Conservation (phyloP, 2,888 invertebrate genomes). For the Drosophila colorata region DNA sequence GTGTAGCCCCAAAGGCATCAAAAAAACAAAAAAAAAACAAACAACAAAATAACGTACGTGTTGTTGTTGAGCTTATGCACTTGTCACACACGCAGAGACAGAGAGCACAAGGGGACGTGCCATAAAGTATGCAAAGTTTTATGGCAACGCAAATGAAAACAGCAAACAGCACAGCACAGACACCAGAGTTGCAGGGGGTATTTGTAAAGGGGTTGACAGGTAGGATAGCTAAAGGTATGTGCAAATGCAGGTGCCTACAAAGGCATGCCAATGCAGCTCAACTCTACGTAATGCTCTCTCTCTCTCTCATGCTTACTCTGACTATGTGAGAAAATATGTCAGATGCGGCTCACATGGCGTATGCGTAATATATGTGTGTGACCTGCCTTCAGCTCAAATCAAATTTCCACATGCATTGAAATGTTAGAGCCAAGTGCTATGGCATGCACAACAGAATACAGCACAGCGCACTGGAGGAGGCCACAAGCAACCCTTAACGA, state of each 20-base stretch:
- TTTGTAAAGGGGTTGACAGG: neutral
- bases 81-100: constrained; percentile 50
- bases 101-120: constrained; percentile 19
- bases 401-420: constrained; percentile 80
- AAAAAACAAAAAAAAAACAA: constrained; percentile 1
- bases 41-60: constrained; percentile 34
- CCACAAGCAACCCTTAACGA: constrained; percentile 57
- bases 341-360: constrained; percentile 56
- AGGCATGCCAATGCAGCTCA: constrained; percentile 60
- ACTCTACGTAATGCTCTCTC: constrained; percentile 16
- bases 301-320: neutral
- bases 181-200: constrained; percentile 6
- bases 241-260: constrained; percentile 41
- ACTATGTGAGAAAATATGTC: constrained; percentile 66
- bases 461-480: constrained; percentile 12
- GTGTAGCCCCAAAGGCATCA: constrained; percentile 45
- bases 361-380: constrained; percentile 66
- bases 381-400: constrained; percentile 60
- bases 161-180: constrained; percentile 60
- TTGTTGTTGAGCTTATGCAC: constrained; percentile 70
- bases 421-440: constrained; percentile 65
- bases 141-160: constrained; percentile 76
- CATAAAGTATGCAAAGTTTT: constrained; percentile 79
- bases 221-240: constrained; percentile 42
- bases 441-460: constrained; percentile 51